These are phyloP conservation scores for Malurus melanocephalus DNA, from an alignment of 2,113 vertebrate species.

Conservation along the genomic window DNA sequence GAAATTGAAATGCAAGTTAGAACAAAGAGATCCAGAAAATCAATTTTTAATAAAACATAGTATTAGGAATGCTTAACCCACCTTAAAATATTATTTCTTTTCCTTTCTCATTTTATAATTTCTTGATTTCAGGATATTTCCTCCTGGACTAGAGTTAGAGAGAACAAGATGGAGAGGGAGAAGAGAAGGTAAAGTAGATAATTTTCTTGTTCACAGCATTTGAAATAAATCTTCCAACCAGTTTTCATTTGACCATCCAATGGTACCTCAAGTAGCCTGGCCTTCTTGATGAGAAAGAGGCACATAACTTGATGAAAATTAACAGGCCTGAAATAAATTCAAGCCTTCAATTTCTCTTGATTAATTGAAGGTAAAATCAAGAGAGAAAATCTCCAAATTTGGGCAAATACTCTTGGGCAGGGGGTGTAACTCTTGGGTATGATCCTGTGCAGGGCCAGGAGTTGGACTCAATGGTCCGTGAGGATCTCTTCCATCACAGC, in stretches of 20 bases:
- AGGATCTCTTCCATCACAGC: background rate
- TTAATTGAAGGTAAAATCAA: background rate
- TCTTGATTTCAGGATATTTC: background rate
- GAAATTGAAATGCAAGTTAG: background rate
- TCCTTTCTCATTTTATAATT: background rate
- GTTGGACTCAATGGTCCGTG: background rate
- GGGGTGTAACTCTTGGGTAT: background rate
- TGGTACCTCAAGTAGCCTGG: background rate
- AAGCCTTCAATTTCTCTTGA: background rate
- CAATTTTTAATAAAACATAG: background rate
- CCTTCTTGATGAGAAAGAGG: background rate
- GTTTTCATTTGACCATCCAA: background rate
- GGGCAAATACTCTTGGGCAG: background rate
- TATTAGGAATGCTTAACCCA: accelerated
- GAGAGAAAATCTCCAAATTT: background rate
- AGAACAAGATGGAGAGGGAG: background rate
- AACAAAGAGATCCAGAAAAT: background rate
- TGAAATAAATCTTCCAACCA: background rate
- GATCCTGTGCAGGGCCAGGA: background rate
- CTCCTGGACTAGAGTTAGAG: background rate
- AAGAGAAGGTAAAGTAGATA: background rate
- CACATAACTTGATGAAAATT: background rate
- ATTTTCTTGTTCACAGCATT: background rate
- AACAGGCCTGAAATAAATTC: background rate
- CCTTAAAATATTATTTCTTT: background rate